Conservation (phyloP, 2,113 vertebrate species). For the Lycocorax pyrrhopterus region DNA sequence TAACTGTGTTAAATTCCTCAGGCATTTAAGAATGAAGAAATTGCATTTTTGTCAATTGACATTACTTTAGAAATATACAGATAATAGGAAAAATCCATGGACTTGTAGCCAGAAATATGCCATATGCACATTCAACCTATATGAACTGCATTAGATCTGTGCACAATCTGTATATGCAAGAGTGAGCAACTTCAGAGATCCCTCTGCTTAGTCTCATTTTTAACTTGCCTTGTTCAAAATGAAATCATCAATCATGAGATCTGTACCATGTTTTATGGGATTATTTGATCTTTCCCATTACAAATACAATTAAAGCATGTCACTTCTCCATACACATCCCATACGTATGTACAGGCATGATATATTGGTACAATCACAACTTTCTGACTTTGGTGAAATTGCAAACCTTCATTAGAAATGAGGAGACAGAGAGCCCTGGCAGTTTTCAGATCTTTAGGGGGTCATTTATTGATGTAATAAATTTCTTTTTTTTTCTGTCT, state of each 20-base stretch:
- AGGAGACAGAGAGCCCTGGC: not conserved
- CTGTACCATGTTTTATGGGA: not conserved
- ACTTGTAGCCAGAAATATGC: not conserved
- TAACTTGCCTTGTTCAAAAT: slow-evolving; percentile 6
- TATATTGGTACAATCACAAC: slow-evolving; percentile 28
- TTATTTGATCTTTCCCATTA: slow-evolving; percentile 27
- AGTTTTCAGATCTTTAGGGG: not conserved
- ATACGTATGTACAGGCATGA: not conserved
- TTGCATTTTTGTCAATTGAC: not conserved
- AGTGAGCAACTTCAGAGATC: not conserved
- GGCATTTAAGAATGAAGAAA: not conserved
- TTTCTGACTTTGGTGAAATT: slow-evolving; percentile 20
- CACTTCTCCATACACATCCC: not conserved
- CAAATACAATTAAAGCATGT: slow-evolving; percentile 33
- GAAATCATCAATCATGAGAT: slow-evolving; percentile 11
- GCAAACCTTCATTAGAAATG: not conserved
- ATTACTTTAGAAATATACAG: not conserved
- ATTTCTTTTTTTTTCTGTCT: slow-evolving; percentile 2
- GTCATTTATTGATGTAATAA: slow-evolving; percentile 13
- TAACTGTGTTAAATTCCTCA: not conserved
- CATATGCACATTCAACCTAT: not conserved
- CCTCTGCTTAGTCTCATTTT: not conserved
- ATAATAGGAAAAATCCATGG: not conserved
- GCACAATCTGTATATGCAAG: not conserved
- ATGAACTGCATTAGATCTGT: not conserved